Evolutionary conservation across 1,140 invertebrate genomes (phyloP), one percentile per base, ranked within the genome.

Genomic region (Onthophagus taurus): DNA sequence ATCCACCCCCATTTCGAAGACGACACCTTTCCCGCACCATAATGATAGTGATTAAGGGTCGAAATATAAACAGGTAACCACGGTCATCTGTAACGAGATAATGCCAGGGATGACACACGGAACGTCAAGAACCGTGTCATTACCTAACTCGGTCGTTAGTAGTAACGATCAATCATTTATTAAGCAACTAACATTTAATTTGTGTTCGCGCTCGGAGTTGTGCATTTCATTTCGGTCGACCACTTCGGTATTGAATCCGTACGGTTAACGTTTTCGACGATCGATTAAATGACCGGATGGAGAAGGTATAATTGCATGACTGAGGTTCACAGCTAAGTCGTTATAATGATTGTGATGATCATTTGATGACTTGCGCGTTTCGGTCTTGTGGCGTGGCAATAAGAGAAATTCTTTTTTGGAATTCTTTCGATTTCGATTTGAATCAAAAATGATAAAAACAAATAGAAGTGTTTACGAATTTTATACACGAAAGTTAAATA

Each of bases 131-230:
- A 52, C 47, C 47, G 49, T 52, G 50, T 54, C 52, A 54, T 54
- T 54, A 54, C 36, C 47, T 31, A 49, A 48, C 31, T 45, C 42
- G 39, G 44, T 51, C 47, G 42, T 48, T 55, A 48, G 48, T 50
- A 39, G 43, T 51, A 47, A 47, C 45, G 45, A 55, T 55, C 50
- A 52, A 55, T 55, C 53, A 55, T 55, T n/a, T 50, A 54, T 54
- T 46, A 41, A 48, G 50, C 50, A 50, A 49, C 45, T 49, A 50
- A 50, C 51, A 50, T 50, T 48, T 49, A 53, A 53, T 47, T 50
- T 45, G 50, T 45, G 38, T 42, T 53, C n/a, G n/a, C n/a, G n/a
- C n/a, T 44, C 50, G 45, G 48, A 50, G 19, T 52, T 44, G 47
- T 52, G 31, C 23, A 47, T 52, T 49, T 47, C 30, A n/a, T n/a